Conservation (phyloP, 2,797 vertebrate genomes). For the Streptopelia turtur region DNA sequence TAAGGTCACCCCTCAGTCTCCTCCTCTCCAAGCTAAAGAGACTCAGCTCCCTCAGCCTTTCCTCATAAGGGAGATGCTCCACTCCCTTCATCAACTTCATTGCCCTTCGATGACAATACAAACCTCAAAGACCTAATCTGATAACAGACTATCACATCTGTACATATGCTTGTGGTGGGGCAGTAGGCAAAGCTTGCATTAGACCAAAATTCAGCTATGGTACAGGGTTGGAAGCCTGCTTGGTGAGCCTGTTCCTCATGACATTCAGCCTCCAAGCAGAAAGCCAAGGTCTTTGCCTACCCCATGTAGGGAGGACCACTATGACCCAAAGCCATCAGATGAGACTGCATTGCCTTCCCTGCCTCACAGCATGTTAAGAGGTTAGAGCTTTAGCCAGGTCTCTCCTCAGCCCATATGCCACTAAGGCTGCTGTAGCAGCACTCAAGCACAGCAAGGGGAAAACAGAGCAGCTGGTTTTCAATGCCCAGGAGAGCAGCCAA, state of each 20-base stretch:
- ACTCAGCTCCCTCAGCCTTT: too few species aligned
- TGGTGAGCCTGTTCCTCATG: neutral
- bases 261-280: neutral
- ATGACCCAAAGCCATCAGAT: too few species aligned
- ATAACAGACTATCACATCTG: neutral
- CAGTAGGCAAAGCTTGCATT: neutral
- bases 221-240: neutral
- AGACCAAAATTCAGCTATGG: neutral
- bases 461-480: neutral
- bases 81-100: too few species aligned
- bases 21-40: too few species aligned
- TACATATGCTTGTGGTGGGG: accelerated
- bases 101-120: neutral
- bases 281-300: neutral
- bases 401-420: neutral
- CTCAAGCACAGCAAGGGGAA: accelerated
- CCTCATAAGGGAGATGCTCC: too few species aligned
- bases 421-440: neutral
- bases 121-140: neutral
- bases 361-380: neutral
- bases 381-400: neutral
- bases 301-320: neutral
- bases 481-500: accelerated
- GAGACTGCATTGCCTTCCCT: neutral
- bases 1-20: too few species aligned